Conservation (phyloP, 2,797 vertebrate genomes). For the Ptychadena robeensis region DNA sequence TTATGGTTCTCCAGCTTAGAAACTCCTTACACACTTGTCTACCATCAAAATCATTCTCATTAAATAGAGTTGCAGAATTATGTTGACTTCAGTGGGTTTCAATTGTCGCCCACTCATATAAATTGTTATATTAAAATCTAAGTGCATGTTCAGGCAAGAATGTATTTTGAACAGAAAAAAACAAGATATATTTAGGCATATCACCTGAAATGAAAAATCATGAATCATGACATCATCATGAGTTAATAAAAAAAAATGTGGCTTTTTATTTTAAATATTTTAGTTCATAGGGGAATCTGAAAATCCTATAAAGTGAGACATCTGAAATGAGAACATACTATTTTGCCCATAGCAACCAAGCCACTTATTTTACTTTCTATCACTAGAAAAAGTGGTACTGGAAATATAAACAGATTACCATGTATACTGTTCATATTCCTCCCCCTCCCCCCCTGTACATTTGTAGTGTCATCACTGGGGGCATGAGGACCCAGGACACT, state of each 20-base stretch:
- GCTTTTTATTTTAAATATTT: no score
- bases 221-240: background rate
- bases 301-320: no score
- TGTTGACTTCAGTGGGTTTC: constrained; percentile 5
- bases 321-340: background rate
- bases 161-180: background rate
- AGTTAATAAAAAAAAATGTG: no score
- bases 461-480: no score
- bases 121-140: constrained; percentile 26
- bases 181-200: background rate
- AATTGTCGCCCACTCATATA: constrained; percentile 2
- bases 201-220: background rate
- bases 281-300: background rate
- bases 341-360: background rate
- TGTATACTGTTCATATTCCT: no score
- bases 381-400: background rate
- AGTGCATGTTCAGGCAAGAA: constrained; percentile 3
- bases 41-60: background rate
- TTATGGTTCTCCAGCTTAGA: background rate
- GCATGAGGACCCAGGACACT: no score
- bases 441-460: no score
- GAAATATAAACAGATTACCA: no score
- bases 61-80: background rate
- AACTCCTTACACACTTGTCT: background rate
- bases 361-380: background rate